Evolutionary conservation across 2,797 vertebrate species (phyloP).

Genomic region (Ibycter americanus): DNA sequence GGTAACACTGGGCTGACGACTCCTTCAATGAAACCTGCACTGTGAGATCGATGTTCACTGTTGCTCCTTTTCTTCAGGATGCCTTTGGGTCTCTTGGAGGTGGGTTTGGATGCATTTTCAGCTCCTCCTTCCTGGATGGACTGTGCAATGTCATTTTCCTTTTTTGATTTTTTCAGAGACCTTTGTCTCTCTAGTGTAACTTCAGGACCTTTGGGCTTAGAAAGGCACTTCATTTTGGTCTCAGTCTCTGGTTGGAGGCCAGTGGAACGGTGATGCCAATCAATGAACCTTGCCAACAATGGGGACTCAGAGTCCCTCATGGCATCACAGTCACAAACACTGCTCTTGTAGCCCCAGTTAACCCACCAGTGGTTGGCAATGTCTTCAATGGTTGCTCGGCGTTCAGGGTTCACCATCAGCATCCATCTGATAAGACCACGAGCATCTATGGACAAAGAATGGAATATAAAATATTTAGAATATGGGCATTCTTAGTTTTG

Average conservation of each 20-base stretch:
- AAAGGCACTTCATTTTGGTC: slow-evolving; percentile 82
- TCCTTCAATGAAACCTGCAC: slow-evolving; percentile 85
- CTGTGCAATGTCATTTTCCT: slow-evolving; percentile 88
- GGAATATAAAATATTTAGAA: neutral
- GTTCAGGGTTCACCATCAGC: slow-evolving; percentile 98
- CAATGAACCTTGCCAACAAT: slow-evolving; percentile 92
- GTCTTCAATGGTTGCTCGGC: slow-evolving; percentile 95
- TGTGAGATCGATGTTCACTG: slow-evolving; percentile 88
- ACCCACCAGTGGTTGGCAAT: slow-evolving; percentile 99
- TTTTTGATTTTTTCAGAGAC: slow-evolving; percentile 94
- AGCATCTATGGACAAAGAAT: slow-evolving; percentile 81
- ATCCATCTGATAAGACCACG: slow-evolving; percentile 98
- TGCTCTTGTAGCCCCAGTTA: slow-evolving; percentile 98
- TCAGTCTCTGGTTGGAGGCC: slow-evolving; percentile 83
- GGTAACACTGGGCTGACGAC: slow-evolving; percentile 71
- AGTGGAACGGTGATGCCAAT: slow-evolving; percentile 94
- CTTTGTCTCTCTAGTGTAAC: slow-evolving; percentile 83
- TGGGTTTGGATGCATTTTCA: slow-evolving; percentile 81
- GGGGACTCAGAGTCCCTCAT: slow-evolving; percentile 89
- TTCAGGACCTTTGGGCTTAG: slow-evolving; percentile 76
- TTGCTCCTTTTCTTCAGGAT: slow-evolving; percentile 93
- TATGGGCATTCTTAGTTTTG: neutral
- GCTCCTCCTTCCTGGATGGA: slow-evolving; percentile 78
- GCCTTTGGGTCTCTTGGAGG: slow-evolving; percentile 93
- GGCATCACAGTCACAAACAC: slow-evolving; percentile 94